Conservation (phyloP, 2,888 invertebrate species). For the Ferdinandea cuprea region DNA sequence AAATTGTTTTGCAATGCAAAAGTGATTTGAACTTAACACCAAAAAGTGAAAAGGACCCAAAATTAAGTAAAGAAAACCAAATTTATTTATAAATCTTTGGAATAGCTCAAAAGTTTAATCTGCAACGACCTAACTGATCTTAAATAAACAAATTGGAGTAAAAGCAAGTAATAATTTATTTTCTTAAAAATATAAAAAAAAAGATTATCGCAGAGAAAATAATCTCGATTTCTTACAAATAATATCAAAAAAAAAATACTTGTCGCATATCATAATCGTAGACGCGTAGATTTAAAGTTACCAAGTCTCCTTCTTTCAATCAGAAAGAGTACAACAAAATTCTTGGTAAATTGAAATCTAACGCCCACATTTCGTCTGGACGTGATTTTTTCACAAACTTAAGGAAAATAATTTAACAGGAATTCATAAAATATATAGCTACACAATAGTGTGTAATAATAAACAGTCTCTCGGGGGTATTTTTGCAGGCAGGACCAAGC, state of each 20-base stretch:
- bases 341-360: background rate
- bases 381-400: slow-evolving; percentile 17
- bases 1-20: too few species aligned
- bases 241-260: slow-evolving; percentile 19
- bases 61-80: too few species aligned
- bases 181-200: slow-evolving; percentile 51
- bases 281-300: background rate
- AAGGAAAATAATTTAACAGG: slow-evolving; percentile 52
- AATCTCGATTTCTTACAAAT: slow-evolving; percentile 25
- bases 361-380: background rate
- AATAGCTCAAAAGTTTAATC: too few species aligned
- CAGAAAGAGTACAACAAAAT: background rate
- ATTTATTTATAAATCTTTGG: too few species aligned
- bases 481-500: slow-evolving; percentile 39
- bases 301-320: background rate
- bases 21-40: too few species aligned
- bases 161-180: slow-evolving; percentile 43
- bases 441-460: slow-evolving; percentile 21
- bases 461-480: slow-evolving; percentile 64
- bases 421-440: slow-evolving; percentile 13
- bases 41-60: too few species aligned
- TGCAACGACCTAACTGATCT: background rate
- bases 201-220: slow-evolving; percentile 14
- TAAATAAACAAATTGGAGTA: background rate
- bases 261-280: background rate